phyloP scores from a whole-genome alignment of 2,888 invertebrate species.

The Agyllia agylla region DNA sequence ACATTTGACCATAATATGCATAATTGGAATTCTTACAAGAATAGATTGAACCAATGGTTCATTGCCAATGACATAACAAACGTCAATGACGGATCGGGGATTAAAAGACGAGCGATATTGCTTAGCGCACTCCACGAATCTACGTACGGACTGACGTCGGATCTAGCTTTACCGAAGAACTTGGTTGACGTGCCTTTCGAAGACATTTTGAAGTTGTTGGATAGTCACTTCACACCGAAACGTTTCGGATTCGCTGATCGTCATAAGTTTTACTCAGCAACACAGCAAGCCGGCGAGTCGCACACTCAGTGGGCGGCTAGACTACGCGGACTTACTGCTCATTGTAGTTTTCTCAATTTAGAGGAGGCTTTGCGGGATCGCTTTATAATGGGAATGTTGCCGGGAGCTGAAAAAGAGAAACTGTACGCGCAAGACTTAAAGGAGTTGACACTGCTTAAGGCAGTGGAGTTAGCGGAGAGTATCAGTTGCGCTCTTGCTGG shows the following conservation, averaged over 20 bases:
- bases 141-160: conserved; percentile 20
- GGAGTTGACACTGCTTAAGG: conserved; percentile 72
- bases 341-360: conserved; percentile 42
- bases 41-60: too few species aligned
- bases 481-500: conserved; percentile 69
- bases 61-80: too few species aligned
- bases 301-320: conserved; percentile 60
- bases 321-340: conserved; percentile 38
- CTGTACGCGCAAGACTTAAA: conserved; percentile 69
- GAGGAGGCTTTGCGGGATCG: conserved; percentile 56
- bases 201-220: conserved; percentile 61
- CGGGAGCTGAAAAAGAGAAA: conserved; percentile 73
- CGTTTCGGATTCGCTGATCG: conserved; percentile 77
- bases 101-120: conserved; percentile 11
- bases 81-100: too few species aligned
- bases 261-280: conserved; percentile 76
- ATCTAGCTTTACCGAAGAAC: conserved; percentile 22
- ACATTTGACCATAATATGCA: too few species aligned
- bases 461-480: conserved; percentile 75
- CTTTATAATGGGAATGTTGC: conserved; percentile 56
- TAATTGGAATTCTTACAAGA: too few species aligned
- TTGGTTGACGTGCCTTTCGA: conserved; percentile 42
- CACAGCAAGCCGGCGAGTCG: conserved; percentile 68
- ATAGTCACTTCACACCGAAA: conserved; percentile 78
- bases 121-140: conserved; percentile 35